Evolutionary conservation across 2,888 invertebrate genomes (phyloP).

Genomic region (Coenonympha arcania): DNA sequence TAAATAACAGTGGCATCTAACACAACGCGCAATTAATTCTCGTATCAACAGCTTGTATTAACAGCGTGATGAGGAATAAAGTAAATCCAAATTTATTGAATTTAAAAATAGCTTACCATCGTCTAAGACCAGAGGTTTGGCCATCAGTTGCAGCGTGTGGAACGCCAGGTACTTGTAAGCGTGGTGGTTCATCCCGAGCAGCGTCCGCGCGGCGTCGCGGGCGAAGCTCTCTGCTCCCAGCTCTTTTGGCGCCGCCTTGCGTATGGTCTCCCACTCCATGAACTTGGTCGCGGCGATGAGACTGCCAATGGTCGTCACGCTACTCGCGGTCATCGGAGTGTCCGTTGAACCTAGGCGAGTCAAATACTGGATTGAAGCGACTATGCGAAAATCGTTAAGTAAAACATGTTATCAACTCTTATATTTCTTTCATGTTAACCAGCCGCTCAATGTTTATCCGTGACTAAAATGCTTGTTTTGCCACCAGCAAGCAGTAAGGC

Average conservation of each 20-base stretch:
- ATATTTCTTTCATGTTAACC: too few species aligned
- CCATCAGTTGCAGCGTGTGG: slow-evolving; percentile 32
- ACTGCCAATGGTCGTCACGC: slow-evolving; percentile 13
- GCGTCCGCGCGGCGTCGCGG: slow-evolving; percentile 18
- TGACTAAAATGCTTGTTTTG: too few species aligned
- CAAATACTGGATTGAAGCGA: background rate
- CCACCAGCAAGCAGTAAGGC: too few species aligned
- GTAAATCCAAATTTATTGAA: too few species aligned
- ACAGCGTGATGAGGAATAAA: too few species aligned
- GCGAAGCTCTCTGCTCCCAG: slow-evolving; percentile 1
- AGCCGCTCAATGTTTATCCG: too few species aligned
- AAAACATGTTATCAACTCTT: too few species aligned
- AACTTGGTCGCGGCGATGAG: slow-evolving; percentile 1
- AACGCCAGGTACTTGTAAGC: slow-evolving; percentile 39
- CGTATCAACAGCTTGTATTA: too few species aligned
- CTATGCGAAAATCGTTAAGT: too few species aligned
- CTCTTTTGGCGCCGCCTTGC: slow-evolving; percentile 20
- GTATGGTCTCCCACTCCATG: slow-evolving; percentile 5
- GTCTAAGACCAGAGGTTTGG: slow-evolving; percentile 36
- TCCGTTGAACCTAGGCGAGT: slow-evolving; percentile 5
- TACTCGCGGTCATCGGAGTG: slow-evolving; percentile 21
- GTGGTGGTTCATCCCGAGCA: slow-evolving; percentile 29
- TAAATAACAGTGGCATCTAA: too few species aligned
- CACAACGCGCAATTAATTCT: too few species aligned
- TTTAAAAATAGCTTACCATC: slow-evolving; percentile 39